Conservation (phyloP, 2,888 invertebrate species). For the Gymnosoma rotundatum region DNA sequence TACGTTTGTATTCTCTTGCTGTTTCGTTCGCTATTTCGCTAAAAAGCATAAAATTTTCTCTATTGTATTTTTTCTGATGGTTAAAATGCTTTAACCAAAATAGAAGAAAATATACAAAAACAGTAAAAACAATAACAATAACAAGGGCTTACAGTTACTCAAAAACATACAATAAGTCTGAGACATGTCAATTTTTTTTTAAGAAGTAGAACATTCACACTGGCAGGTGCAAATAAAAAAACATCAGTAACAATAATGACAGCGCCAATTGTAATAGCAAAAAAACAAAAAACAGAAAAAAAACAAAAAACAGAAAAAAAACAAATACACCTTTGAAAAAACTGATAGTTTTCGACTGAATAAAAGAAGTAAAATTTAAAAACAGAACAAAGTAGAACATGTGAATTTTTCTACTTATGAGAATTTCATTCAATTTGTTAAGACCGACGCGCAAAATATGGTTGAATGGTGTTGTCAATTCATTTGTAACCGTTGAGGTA, state of each 20-base stretch:
- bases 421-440: slow-evolving; percentile 25
- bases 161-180: slow-evolving; percentile 55
- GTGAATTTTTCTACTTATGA: slow-evolving; percentile 30
- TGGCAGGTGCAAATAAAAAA: background rate
- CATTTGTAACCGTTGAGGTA: background rate
- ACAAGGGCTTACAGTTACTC: slow-evolving; percentile 42
- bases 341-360: no score
- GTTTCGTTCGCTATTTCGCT: slow-evolving; percentile 31
- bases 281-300: slow-evolving; percentile 18
- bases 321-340: slow-evolving; percentile 23
- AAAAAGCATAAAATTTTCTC: slow-evolving; percentile 42
- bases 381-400: background rate
- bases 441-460: background rate
- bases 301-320: no score
- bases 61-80: slow-evolving; percentile 10
- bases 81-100: background rate
- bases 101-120: slow-evolving; percentile 8
- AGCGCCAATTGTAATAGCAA: background rate
- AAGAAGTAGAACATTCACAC: slow-evolving; percentile 16
- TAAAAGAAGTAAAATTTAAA: slow-evolving; percentile 11
- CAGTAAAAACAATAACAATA: slow-evolving; percentile 4
- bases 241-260: slow-evolving; percentile 3
- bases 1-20: background rate
- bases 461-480: background rate
- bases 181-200: slow-evolving; percentile 58